Evolutionary conservation across 2,888 invertebrate species (phyloP).

Genomic region (Ochropleura plecta): DNA sequence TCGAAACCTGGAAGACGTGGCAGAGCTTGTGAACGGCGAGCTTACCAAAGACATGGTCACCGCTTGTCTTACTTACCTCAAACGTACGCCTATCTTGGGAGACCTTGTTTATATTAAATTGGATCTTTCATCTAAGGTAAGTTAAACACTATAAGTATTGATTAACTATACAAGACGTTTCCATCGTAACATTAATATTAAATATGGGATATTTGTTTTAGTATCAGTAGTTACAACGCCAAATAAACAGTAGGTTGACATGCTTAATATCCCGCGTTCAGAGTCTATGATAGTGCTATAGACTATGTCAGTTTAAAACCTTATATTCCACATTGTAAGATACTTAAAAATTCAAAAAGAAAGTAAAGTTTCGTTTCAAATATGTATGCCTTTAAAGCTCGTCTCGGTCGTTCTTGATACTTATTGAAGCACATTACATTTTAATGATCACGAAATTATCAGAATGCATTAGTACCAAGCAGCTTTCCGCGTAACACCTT

Average conservation of each 20-base stretch:
- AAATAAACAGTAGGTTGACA: no score
- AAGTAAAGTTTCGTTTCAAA: background rate
- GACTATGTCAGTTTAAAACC: background rate
- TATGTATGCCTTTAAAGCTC: background rate
- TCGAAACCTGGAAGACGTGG: constrained; percentile 74
- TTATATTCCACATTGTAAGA: background rate
- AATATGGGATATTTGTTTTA: background rate
- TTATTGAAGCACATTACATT: background rate
- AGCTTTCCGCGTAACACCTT: constrained; percentile 27
- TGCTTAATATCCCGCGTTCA: background rate
- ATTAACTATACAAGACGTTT: background rate
- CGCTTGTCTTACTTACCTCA: constrained; percentile 88
- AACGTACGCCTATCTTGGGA: constrained; percentile 88
- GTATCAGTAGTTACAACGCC: no score
- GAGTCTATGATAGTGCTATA: background rate
- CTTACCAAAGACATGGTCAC: constrained; percentile 89
- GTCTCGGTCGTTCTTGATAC: background rate
- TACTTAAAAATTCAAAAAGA: background rate
- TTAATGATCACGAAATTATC: background rate
- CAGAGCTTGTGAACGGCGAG: constrained; percentile 82
- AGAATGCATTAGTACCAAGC: constrained; percentile 59
- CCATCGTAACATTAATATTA: background rate
- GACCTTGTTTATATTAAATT: constrained; percentile 90
- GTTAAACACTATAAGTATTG: background rate
- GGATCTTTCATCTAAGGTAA: constrained; percentile 82